phyloP scores from a whole-genome alignment of 1,140 invertebrate genomes.

The Ips typographus region DNA sequence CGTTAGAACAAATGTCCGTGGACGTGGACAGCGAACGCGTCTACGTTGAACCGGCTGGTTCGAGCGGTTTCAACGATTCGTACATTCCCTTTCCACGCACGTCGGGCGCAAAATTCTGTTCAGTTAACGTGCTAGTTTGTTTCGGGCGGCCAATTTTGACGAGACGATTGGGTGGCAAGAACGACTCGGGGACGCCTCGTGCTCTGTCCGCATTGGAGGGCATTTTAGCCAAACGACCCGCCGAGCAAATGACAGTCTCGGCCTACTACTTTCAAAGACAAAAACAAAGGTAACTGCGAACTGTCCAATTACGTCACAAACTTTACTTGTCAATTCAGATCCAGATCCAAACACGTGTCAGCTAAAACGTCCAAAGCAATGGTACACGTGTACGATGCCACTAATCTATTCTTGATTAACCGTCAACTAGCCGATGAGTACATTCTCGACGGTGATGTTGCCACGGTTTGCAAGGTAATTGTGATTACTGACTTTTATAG shows the following conservation, averaged over 20 bases:
- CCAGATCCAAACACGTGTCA: constrained; percentile 35
- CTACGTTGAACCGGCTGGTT: constrained; percentile 50
- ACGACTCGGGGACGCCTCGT: constrained; percentile 72
- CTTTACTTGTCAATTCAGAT: constrained; percentile 10
- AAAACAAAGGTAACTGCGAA: constrained; percentile 29
- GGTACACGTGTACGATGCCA: constrained; percentile 79
- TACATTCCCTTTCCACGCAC: constrained; percentile 93
- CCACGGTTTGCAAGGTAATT: constrained; percentile 67
- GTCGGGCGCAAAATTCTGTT: constrained; percentile 90
- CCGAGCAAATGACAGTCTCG: constrained; percentile 61
- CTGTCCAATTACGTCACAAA: background rate
- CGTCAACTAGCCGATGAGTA: constrained; percentile 82
- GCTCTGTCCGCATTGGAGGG: constrained; percentile 75
- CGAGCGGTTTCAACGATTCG: constrained; percentile 64
- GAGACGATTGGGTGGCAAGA: constrained; percentile 67
- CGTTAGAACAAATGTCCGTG: constrained; percentile 62
- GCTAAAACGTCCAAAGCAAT: constrained; percentile 54
- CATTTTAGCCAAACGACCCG: constrained; percentile 58
- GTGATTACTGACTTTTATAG: no score
- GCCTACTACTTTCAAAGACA: constrained; percentile 76
- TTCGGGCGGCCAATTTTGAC: constrained; percentile 80
- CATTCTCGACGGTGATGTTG: constrained; percentile 65
- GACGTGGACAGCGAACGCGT: constrained; percentile 42
- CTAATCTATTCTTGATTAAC: constrained; percentile 74
- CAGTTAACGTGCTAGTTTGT: constrained; percentile 78